Conservation (phyloP, 2,888 invertebrate species). For the Hydrotaea diabolus region DNA sequence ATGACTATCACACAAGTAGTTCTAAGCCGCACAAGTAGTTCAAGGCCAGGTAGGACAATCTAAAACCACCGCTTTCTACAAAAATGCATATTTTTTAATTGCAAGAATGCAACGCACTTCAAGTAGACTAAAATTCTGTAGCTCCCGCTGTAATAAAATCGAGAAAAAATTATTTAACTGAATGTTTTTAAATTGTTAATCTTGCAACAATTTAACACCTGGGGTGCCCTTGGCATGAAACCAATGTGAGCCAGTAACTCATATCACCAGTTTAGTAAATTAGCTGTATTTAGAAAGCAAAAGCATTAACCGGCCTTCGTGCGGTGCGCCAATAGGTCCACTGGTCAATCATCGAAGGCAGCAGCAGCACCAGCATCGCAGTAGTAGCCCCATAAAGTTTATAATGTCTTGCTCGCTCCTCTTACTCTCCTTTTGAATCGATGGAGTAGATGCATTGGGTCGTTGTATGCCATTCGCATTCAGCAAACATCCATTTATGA, state of each 20-base stretch:
- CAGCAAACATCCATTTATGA: slow-evolving; percentile 17
- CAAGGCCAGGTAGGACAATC: too few relatives aligned
- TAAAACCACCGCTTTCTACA: too few relatives aligned
- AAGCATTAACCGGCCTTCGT: slow-evolving; percentile 4
- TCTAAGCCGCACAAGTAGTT: too few relatives aligned
- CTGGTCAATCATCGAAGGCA: not conserved
- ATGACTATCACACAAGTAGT: too few relatives aligned
- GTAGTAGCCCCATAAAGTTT: slow-evolving; percentile 44
- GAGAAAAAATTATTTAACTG: too few relatives aligned
- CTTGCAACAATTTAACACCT: too few relatives aligned
- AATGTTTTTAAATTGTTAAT: too few relatives aligned
- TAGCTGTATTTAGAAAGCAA: slow-evolving; percentile 32
- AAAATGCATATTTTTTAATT: too few relatives aligned
- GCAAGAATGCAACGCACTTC: too few relatives aligned
- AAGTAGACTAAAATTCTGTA: too few relatives aligned
- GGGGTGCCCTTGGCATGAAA: not conserved
- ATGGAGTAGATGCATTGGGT: slow-evolving; percentile 21
- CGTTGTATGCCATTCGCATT: not conserved
- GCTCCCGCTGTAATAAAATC: too few relatives aligned
- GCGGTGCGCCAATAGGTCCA: not conserved
- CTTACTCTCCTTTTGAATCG: not conserved
- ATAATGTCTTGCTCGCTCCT: slow-evolving; percentile 29
- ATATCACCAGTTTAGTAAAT: slow-evolving; percentile 4
- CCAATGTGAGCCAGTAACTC: not conserved
- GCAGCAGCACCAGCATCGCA: not conserved